Evolutionary conservation across 2,113 vertebrate species (phyloP).

Genomic region (Perca flavescens): DNA sequence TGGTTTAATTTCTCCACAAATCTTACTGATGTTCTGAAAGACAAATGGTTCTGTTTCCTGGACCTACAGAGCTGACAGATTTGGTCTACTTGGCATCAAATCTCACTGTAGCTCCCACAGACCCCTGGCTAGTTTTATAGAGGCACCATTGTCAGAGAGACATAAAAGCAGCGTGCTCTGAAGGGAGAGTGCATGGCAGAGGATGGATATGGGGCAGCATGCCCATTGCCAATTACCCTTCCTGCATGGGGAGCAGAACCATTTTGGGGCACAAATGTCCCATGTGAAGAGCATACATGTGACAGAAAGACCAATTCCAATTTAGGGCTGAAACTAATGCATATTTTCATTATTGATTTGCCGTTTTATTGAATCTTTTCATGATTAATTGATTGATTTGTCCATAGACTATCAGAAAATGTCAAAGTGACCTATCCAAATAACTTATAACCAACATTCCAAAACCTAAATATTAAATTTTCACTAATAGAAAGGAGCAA

Average conservation of each 20-base stretch:
- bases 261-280: slow-evolving; percentile 20
- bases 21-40: background rate
- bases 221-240: slow-evolving; percentile 43
- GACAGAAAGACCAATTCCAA: background rate
- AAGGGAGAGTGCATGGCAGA: slow-evolving; percentile 40
- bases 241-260: slow-evolving; percentile 18
- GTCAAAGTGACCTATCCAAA: background rate
- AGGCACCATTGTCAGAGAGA: slow-evolving; percentile 58
- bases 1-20: background rate
- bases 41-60: background rate
- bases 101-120: slow-evolving; percentile 11
- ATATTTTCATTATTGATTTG: background rate
- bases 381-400: background rate
- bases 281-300: slow-evolving; percentile 22
- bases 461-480: too few species aligned
- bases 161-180: slow-evolving; percentile 45
- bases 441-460: too few species aligned
- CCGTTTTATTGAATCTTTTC: background rate
- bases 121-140: slow-evolving; percentile 46
- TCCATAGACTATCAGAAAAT: too few species aligned
- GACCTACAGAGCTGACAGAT: background rate
- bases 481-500: background rate
- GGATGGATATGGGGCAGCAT: slow-evolving; percentile 39
- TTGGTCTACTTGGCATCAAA: slow-evolving; percentile 20
- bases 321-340: background rate